Percentiles rank a stretch among this genome's conserved stretches.
Conservation (phyloP, 2,113 vertebrate genomes). For the Rhipidura dahli region DNA sequence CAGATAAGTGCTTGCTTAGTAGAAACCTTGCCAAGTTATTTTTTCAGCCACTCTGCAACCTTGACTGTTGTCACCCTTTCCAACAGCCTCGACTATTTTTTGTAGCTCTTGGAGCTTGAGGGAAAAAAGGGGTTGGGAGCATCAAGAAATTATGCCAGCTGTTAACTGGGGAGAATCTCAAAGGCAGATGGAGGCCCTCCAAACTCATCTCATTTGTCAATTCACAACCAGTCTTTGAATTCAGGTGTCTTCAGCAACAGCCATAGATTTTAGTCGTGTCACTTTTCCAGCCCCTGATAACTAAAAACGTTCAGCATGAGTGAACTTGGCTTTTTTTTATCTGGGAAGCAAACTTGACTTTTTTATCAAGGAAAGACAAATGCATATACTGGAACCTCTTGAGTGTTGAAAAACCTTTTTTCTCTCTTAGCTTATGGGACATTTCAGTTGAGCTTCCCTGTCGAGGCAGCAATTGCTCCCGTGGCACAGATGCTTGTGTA, state of each 20-base stretch:
- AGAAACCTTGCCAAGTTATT: not conserved
- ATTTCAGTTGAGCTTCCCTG: slow-evolving; percentile 58
- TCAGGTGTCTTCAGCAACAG: not conserved
- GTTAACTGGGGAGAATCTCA: not conserved
- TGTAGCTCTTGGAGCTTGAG: not conserved
- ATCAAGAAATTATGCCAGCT: not conserved
- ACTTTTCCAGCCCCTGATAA: not conserved
- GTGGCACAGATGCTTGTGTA: slow-evolving; percentile 81
- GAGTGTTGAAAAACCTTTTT: not conserved
- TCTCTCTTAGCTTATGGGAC: slow-evolving; percentile 62
- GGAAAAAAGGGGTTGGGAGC: not conserved
- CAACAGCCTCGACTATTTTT: not conserved
- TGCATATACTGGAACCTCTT: not conserved
- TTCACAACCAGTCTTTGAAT: not conserved
- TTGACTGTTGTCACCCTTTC: not conserved
- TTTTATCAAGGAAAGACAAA: not conserved
- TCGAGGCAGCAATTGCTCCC: slow-evolving; percentile 68
- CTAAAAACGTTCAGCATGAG: not conserved
- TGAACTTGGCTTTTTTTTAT: not conserved
- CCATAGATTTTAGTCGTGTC: not conserved
- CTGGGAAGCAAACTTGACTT: not conserved
- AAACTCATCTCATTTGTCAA: not conserved
- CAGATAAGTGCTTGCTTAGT: not conserved
- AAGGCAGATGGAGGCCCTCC: not conserved
- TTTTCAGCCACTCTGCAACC: not conserved